A percentile compares a stretch with the other conserved stretches of the same genome.
Conservation (phyloP, 2,888 invertebrate species). For the Chalcosyrphus nemorum region DNA sequence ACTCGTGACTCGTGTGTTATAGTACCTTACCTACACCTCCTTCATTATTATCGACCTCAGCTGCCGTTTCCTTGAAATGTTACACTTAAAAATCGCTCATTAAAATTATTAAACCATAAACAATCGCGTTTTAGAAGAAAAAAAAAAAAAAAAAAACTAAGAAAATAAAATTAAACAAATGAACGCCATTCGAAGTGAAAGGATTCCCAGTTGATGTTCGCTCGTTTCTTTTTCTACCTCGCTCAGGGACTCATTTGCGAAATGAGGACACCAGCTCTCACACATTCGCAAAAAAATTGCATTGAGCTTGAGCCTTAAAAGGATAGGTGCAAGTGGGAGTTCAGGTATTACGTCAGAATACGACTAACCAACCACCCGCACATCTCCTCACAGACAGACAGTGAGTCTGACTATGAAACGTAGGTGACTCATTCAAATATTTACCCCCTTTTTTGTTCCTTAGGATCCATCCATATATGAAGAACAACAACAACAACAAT, state of each 20-base stretch:
- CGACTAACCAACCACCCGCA: slow-evolving; percentile 21
- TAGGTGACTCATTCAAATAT: slow-evolving; percentile 57
- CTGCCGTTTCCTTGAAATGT: background rate
- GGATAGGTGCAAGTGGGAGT: slow-evolving; percentile 48
- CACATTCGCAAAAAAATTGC: slow-evolving; percentile 35
- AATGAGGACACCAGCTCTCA: slow-evolving; percentile 45
- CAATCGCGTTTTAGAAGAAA: slow-evolving; percentile 13
- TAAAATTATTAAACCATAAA: slow-evolving; percentile 39
- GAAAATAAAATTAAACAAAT: background rate
- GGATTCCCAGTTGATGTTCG: slow-evolving; percentile 65
- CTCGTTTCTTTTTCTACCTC: too few relatives aligned
- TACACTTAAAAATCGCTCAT: slow-evolving; percentile 51
- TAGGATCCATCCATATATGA: background rate
- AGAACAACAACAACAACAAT: slow-evolving; percentile 40
- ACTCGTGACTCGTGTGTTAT: too few relatives aligned
- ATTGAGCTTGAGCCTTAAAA: slow-evolving; percentile 8
- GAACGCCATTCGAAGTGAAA: slow-evolving; percentile 19
- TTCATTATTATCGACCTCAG: slow-evolving; percentile 30
- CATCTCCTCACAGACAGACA: slow-evolving; percentile 52
- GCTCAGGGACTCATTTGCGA: slow-evolving; percentile 63
- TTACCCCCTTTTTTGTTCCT: background rate
- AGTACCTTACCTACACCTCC: background rate
- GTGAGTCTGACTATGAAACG: slow-evolving; percentile 22
- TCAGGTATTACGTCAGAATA: slow-evolving; percentile 64
- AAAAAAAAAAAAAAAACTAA: too few relatives aligned